phyloP scores from a whole-genome alignment of 2,888 invertebrate genomes.

The Drosophila kuntzei region DNA sequence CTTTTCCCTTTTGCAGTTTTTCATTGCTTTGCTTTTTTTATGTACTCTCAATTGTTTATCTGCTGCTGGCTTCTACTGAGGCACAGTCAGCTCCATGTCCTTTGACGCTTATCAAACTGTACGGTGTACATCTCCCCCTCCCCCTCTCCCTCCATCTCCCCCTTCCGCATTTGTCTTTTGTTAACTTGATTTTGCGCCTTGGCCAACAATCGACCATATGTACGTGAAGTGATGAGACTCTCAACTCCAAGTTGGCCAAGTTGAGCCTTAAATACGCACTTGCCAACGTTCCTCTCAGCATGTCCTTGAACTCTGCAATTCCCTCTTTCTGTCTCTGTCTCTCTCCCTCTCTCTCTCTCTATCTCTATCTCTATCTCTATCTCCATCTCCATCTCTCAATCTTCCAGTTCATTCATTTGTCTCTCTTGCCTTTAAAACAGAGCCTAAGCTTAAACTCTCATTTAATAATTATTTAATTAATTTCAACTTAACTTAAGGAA shows the following conservation, averaged over 20 bases:
- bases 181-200: constrained; percentile 67
- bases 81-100: constrained; percentile 53
- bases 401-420: not conserved
- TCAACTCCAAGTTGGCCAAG: constrained; percentile 39
- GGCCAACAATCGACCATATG: constrained; percentile 52
- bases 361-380: no score
- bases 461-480: not conserved
- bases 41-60: constrained; percentile 24
- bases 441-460: no score
- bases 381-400: no score
- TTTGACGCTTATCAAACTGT: constrained; percentile 73
- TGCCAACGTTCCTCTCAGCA: constrained; percentile 2
- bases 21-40: constrained; percentile 25
- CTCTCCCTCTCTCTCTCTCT: not conserved
- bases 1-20: constrained; percentile 32
- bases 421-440: not conserved
- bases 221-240: constrained; percentile 12
- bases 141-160: not conserved
- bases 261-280: constrained; percentile 54
- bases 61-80: constrained; percentile 18
- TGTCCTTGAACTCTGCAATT: constrained; percentile 24
- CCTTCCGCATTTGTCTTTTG: constrained; percentile 60
- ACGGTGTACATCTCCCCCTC: constrained; percentile 4
- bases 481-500: no score
- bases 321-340: no score